Evolutionary conservation across 2,888 invertebrate genomes (phyloP).

Genomic region (Orchesellides sinensis): DNA sequence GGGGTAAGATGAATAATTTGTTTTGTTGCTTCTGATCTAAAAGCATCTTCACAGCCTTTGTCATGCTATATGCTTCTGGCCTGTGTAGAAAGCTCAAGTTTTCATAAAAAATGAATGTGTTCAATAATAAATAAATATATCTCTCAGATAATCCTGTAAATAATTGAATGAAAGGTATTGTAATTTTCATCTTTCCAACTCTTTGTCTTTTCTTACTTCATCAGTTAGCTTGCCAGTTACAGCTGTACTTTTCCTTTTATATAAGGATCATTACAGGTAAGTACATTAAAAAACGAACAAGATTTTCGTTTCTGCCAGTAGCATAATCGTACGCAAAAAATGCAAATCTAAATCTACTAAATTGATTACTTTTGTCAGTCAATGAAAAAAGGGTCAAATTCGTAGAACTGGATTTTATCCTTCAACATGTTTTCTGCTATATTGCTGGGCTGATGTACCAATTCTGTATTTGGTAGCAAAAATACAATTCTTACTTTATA

Average conservation of each 20-base stretch:
- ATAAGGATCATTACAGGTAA: too few species aligned
- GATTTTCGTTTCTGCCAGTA: too few species aligned
- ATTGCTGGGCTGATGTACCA: conserved; percentile 3
- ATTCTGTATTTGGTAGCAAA: conserved; percentile 44
- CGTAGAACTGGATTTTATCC: conserved; percentile 43
- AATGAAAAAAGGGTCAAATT: neutral
- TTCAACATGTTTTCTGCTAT: conserved; percentile 11
- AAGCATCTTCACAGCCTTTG: conserved; percentile 4
- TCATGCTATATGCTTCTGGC: neutral
- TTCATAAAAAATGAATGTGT: too few species aligned
- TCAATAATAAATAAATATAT: too few species aligned
- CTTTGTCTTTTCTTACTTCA: too few species aligned
- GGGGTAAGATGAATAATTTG: conserved; percentile 52
- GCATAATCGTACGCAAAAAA: too few species aligned
- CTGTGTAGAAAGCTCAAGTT: conserved; percentile 5
- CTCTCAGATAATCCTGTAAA: too few species aligned
- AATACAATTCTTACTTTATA: neutral
- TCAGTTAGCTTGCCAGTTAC: too few species aligned
- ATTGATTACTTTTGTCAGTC: conserved; percentile 2
- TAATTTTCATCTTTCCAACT: too few species aligned
- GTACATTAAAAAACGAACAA: too few species aligned
- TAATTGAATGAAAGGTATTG: too few species aligned
- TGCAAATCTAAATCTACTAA: neutral
- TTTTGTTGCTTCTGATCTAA: conserved; percentile 33
- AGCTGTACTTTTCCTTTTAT: too few species aligned